These are phyloP conservation scores for Drosophila fungiperda DNA, from an alignment of 2,888 invertebrate genomes.

Conservation along the genomic window DNA sequence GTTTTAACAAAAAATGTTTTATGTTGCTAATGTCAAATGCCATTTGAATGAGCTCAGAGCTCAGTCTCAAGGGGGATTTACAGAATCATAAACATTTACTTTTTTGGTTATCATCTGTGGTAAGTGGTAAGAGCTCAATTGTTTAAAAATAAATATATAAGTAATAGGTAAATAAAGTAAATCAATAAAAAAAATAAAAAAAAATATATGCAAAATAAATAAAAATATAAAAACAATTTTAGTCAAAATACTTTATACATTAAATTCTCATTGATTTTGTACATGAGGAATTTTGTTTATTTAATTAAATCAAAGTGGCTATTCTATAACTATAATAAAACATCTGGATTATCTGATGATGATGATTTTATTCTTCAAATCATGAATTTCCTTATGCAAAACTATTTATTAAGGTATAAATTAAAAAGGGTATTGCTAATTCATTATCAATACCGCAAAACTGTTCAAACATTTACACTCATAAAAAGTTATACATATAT, in stretches of 20 bases:
- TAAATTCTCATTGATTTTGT: not conserved
- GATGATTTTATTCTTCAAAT: not conserved
- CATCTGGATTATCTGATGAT: not conserved
- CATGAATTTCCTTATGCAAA: not conserved
- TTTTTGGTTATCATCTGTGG: not conserved
- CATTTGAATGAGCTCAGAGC: not conserved
- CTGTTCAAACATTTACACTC: not conserved
- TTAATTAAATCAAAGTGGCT: not conserved
- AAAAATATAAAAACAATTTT: not conserved
- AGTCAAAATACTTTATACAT: not conserved
- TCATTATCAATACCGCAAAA: not conserved
- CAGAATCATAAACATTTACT: not conserved
- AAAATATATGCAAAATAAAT: not conserved
- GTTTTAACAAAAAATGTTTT: not conserved
- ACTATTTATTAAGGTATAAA: not conserved
- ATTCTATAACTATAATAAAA: not conserved
- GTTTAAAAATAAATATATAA: not conserved
- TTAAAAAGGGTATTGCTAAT: not conserved
- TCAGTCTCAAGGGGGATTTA: not conserved
- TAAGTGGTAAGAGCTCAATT: not conserved
- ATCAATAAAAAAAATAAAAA: not conserved
- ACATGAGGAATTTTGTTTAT: not conserved
- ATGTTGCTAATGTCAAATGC: not conserved
- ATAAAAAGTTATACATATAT: not conserved
- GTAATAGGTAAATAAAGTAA: not conserved